phyloP scores from a whole-genome alignment of 1,140 invertebrate genomes.

The Meloidogyne chitwoodi region DNA sequence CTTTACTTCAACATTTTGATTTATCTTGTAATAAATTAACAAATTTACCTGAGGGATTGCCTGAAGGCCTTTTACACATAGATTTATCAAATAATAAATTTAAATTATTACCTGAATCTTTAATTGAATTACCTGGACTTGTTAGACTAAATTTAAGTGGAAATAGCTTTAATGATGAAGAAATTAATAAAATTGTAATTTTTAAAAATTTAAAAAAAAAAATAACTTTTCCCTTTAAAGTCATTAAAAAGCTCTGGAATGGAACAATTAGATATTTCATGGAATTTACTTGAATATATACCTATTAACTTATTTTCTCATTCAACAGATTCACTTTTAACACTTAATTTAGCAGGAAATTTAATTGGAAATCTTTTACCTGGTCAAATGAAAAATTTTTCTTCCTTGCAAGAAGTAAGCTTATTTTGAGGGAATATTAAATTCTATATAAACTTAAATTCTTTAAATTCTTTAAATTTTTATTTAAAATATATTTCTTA shows the following conservation, averaged over 20 bases:
- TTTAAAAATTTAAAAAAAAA: background rate
- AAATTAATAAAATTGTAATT: background rate
- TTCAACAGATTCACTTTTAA: slow-evolving; percentile 22
- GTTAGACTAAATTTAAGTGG: slow-evolving; percentile 40
- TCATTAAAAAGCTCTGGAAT: slow-evolving; percentile 18
- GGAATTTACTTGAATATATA: slow-evolving; percentile 32
- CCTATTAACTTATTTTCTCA: slow-evolving; percentile 34
- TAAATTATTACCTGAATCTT: slow-evolving; percentile 32
- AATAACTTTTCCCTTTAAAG: background rate
- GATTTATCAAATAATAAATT: slow-evolving; percentile 47
- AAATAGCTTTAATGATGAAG: slow-evolving; percentile 41
- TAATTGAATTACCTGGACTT: slow-evolving; percentile 31
- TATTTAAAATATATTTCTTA: no score
- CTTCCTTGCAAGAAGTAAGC: slow-evolving; percentile 44
- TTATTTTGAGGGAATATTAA: background rate
- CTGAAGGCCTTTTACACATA: slow-evolving; percentile 28
- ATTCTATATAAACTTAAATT: no score
- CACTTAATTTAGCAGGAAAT: slow-evolving; percentile 37
- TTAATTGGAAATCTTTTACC: slow-evolving; percentile 34
- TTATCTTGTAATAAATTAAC: background rate
- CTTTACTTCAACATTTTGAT: slow-evolving; percentile 2
- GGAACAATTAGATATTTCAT: slow-evolving; percentile 43
- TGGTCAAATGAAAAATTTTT: slow-evolving; percentile 42
- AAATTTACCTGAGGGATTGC: background rate
- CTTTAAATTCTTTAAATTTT: no score